Evolutionary conservation across 2,888 invertebrate genomes (phyloP).

Genomic region (Lampropteryx suffumata): DNA sequence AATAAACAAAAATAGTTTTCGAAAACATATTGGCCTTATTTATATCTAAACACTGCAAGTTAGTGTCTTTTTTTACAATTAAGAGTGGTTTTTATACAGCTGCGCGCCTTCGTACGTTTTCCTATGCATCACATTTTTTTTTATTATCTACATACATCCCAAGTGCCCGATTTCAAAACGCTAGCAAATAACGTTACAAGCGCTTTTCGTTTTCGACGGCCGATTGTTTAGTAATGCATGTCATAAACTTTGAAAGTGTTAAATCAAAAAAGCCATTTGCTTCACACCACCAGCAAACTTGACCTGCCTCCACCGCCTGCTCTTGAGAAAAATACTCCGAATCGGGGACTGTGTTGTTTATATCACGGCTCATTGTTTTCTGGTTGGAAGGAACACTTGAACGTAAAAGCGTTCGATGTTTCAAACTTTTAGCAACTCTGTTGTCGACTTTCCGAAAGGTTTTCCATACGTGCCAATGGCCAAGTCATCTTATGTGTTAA

Average conservation of each 20-base stretch:
- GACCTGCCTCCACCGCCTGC: conserved; percentile 37
- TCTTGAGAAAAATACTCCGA: conserved; percentile 23
- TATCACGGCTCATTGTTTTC: conserved; percentile 39
- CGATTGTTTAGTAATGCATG: conserved; percentile 24
- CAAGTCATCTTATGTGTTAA: not conserved
- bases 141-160: too few relatives aligned
- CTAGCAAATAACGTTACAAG: too few relatives aligned
- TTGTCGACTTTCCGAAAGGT: conserved; percentile 57
- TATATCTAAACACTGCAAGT: too few relatives aligned
- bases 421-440: conserved; percentile 77
- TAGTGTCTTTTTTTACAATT: too few relatives aligned
- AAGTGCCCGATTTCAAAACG: too few relatives aligned
- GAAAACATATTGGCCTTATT: too few relatives aligned
- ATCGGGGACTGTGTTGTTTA: conserved; percentile 25
- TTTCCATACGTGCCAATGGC: not conserved
- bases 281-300: conserved; percentile 40
- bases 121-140: too few relatives aligned
- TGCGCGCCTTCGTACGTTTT: too few relatives aligned
- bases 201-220: not conserved
- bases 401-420: conserved; percentile 75
- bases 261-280: conserved; percentile 67
- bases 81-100: too few relatives aligned
- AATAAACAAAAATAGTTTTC: too few relatives aligned
- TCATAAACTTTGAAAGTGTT: conserved; percentile 66
- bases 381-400: conserved; percentile 56